A percentile compares a stretch with the other conserved stretches of the same genome.
Conservation (phyloP, 2,888 invertebrate genomes). For the Drosophila phalerata region DNA sequence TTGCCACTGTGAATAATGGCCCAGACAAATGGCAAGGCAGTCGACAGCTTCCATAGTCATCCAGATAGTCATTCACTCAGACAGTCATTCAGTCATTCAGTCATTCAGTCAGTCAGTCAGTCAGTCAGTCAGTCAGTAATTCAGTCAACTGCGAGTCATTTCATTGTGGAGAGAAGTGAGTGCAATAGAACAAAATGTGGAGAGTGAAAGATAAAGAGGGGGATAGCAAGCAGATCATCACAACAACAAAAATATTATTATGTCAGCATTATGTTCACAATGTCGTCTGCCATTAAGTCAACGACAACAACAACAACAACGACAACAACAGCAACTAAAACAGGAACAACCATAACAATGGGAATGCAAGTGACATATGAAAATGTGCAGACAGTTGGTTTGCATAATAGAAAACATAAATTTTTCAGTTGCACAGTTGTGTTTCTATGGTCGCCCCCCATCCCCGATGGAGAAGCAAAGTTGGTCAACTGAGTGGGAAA, state of each 20-base stretch:
- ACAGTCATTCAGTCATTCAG: constrained; percentile 27
- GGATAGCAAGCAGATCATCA: constrained; percentile 69
- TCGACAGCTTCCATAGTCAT: constrained; percentile 38
- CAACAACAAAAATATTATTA: constrained; percentile 75
- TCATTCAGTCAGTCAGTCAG: constrained; percentile 24
- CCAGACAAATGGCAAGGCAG: constrained; percentile 74
- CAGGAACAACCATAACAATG: constrained; percentile 36
- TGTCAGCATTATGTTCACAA: constrained; percentile 78
- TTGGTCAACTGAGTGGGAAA: constrained; percentile 30
- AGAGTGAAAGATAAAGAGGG: not conserved
- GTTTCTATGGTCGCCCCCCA: constrained; percentile 2
- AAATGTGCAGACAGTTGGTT: constrained; percentile 54
- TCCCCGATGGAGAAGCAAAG: constrained; percentile 8
- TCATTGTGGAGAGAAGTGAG: constrained; percentile 11
- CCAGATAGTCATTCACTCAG: constrained; percentile 28
- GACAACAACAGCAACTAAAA: constrained; percentile 16
- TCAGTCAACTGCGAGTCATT: constrained; percentile 53
- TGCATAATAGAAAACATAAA: constrained; percentile 75
- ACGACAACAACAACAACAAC: constrained; percentile 42
- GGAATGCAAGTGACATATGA: constrained; percentile 54
- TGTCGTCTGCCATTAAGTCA: constrained; percentile 78
- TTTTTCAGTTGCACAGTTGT: constrained; percentile 53
- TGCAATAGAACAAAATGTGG: not conserved
- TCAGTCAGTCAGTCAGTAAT: constrained; percentile 27
- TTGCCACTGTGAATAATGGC: constrained; percentile 73